phyloP scores from a whole-genome alignment of 2,797 vertebrate genomes.

The Halcyon leucocephala region DNA sequence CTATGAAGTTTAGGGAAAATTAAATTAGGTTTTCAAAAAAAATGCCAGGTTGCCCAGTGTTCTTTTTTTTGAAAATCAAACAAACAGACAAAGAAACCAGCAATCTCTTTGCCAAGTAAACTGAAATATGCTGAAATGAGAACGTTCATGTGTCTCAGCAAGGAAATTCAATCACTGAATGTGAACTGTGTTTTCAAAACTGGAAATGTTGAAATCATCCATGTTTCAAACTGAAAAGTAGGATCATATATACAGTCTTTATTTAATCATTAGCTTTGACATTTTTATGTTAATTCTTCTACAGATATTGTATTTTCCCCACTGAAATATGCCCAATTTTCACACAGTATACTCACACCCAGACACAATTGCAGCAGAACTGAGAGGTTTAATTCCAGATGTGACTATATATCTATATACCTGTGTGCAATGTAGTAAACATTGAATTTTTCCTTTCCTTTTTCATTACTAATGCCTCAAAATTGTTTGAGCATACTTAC shows the following conservation, averaged over 20 bases:
- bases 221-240: not conserved
- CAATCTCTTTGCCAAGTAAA: constrained; percentile 16
- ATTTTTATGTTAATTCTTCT: not conserved
- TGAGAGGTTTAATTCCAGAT: not conserved
- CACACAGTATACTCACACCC: not conserved
- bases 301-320: not conserved
- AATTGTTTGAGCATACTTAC: not conserved
- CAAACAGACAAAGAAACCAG: not conserved
- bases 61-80: not conserved
- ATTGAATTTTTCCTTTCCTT: not conserved
- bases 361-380: not conserved
- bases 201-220: not conserved
- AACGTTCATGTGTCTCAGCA: constrained; percentile 19
- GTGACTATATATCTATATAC: not conserved
- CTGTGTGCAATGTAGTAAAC: not conserved
- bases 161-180: not conserved
- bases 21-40: constrained; percentile 40
- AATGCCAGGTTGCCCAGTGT: not conserved
- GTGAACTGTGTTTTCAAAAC: constrained; percentile 7
- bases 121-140: constrained; percentile 39
- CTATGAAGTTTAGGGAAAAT: constrained; percentile 31
- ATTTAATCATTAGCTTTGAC: constrained; percentile 2
- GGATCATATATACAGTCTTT: not conserved
- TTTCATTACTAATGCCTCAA: not conserved
- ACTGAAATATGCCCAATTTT: not conserved